Base-by-base conservation (phyloP, 2,888 invertebrate species). In the Acleris holmiana region DNA sequence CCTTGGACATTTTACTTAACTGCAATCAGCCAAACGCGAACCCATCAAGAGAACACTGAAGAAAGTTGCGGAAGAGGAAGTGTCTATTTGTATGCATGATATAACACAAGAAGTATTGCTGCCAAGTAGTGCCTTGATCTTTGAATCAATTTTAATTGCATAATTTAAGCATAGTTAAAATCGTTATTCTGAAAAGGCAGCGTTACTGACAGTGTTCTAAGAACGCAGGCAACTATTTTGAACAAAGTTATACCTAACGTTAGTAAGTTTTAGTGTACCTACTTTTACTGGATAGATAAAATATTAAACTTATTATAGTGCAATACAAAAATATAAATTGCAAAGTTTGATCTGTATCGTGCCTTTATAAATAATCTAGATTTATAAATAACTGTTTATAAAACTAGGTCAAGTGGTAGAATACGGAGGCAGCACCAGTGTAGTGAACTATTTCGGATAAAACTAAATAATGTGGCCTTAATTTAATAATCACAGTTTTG, bases 1-100 rank as follows among this genome's bases (percentile, higher is more conserved):
- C 67, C 69, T 73, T 76, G 80, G 79, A 82, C 79, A 70, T 71
- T 70, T 76, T 84, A 82, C 82, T 82, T 80, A 81, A 79, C 73
- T 69, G 73, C 78, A 78, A 76, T 79, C 75, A 76, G 71, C 23
- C 73, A 74, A 69, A 21, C 35, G 56, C 49, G 62, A 69, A 68
- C 63, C 59, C 69, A 69, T 69, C 69, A 68, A 73, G 68, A 63
- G 58, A 44, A 67, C 51, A 48, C 46, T 18, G 64, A 23, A 25
- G 17, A 41, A 48, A 64, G 47, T 23, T 54, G 5, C 21, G 35
- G 17, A 46, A 17, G 10, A 50, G 46, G 21, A 17, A 46, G 13
- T 13, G 7, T 47, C 10, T 47, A 47, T 17, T 17, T 0, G 7
- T 4, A 47, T 19, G 0, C 19, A 47, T 47, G 47, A 47, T n/a